phyloP scores from a whole-genome alignment of 2,888 invertebrate species.

The Tuberolachnus salignus region DNA sequence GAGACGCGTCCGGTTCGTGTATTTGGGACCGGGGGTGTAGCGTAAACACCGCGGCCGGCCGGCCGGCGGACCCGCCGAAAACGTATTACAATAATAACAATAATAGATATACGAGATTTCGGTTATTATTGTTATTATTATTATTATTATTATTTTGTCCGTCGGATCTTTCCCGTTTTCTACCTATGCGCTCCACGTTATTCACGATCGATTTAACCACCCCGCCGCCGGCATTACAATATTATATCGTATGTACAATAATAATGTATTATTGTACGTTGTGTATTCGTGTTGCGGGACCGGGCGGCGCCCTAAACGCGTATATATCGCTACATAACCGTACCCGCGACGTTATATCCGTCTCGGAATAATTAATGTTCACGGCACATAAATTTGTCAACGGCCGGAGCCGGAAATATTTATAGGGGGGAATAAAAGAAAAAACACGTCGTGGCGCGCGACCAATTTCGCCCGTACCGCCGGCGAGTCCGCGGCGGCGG shows the following conservation, averaged over 20 bases:
- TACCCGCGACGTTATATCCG: neutral
- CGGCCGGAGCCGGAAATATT: neutral
- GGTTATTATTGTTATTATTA: neutral
- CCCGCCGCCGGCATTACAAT: too few relatives aligned
- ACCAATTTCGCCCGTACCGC: too few relatives aligned
- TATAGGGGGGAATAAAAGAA: too few relatives aligned
- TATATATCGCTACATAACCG: neutral
- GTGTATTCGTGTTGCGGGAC: too few relatives aligned
- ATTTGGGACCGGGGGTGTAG: too few relatives aligned
- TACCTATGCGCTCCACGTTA: too few relatives aligned
- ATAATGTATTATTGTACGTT: neutral
- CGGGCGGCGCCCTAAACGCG: neutral
- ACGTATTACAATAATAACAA: slow-evolving; percentile 1
- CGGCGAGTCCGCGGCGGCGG: too few relatives aligned
- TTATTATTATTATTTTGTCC: neutral
- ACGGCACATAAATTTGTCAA: slow-evolving; percentile 44
- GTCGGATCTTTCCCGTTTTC: too few relatives aligned
- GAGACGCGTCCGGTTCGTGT: neutral
- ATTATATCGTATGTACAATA: too few relatives aligned
- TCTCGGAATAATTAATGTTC: slow-evolving; percentile 10
- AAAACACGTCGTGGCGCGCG: too few relatives aligned
- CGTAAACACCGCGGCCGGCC: neutral
- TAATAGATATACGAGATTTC: too few relatives aligned
- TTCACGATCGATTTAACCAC: neutral
- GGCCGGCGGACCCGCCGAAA: neutral